These are phyloP conservation scores for Eristalis tenax DNA, from an alignment of 2,888 invertebrate genomes.

Conservation along the genomic window DNA sequence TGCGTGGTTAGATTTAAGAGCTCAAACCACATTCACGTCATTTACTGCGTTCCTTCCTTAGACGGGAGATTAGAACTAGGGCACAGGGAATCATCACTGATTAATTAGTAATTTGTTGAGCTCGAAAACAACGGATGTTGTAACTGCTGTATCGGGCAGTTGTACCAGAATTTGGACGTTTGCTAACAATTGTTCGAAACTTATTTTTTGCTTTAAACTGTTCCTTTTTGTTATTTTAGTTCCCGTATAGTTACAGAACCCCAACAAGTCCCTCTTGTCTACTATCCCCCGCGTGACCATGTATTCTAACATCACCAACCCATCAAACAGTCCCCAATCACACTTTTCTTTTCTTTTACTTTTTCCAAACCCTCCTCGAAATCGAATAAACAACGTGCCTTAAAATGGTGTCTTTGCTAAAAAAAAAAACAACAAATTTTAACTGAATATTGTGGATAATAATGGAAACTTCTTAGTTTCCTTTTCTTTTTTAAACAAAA, in stretches of 20 bases:
- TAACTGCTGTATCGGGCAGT: too few species aligned
- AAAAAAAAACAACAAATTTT: not conserved
- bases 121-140: too few species aligned
- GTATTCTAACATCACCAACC: not conserved
- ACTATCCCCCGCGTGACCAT: not conserved
- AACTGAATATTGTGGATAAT: slow-evolving; percentile 46
- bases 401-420: slow-evolving; percentile 60
- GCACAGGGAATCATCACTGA: too few species aligned
- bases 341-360: slow-evolving; percentile 9
- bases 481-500: slow-evolving; percentile 26
- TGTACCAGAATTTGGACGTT: not conserved
- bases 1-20: too few species aligned
- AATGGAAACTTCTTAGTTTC: slow-evolving; percentile 8
- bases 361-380: slow-evolving; percentile 42
- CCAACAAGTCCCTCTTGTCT: not conserved
- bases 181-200: not conserved
- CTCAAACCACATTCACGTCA: too few species aligned
- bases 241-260: not conserved
- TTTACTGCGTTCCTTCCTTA: too few species aligned
- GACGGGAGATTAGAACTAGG: too few species aligned
- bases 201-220: not conserved
- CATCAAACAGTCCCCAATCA: not conserved
- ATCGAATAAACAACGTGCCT: slow-evolving; percentile 64
- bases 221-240: not conserved
- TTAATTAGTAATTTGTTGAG: too few species aligned